Conservation (phyloP, 2,113 vertebrate species). For the Pteronura brasiliensis region DNA sequence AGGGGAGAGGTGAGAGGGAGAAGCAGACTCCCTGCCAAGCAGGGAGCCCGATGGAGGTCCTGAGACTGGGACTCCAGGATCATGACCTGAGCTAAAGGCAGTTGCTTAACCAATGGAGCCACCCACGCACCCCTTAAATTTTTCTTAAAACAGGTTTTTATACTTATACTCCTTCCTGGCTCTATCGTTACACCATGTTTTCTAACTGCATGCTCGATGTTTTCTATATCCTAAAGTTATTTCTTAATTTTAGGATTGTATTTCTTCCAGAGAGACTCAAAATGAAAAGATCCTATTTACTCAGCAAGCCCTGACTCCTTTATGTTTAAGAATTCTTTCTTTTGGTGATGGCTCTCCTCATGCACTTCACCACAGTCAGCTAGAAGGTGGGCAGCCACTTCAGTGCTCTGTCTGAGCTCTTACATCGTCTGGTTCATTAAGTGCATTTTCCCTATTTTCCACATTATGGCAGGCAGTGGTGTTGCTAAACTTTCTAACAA, state of each 20-base stretch:
- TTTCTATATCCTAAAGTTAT: background rate
- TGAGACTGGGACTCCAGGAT: no score
- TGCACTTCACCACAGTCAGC: background rate
- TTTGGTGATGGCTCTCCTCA: background rate
- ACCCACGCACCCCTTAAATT: background rate
- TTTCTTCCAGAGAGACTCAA: background rate
- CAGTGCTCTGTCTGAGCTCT: background rate
- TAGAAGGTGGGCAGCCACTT: background rate
- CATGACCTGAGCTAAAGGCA: no score
- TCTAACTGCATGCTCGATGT: background rate
- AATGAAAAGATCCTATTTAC: background rate
- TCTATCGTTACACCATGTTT: background rate
- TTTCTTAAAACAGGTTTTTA: background rate
- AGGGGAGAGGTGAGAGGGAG: no score
- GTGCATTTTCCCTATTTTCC: background rate
- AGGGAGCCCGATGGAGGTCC: no score
- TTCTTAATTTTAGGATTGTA: constrained; percentile 13
- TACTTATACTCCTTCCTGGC: background rate
- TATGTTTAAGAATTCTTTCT: background rate
- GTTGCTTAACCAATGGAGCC: no score
- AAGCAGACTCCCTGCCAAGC: no score
- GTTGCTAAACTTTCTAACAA: background rate
- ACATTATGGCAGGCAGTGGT: background rate
- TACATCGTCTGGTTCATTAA: background rate
- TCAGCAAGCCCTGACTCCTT: background rate